Evolutionary conservation across 2,113 vertebrate genomes (phyloP), one percentile per base, ranked within the genome.

Genomic region (Dicerorhinus sumatrensis): DNA sequence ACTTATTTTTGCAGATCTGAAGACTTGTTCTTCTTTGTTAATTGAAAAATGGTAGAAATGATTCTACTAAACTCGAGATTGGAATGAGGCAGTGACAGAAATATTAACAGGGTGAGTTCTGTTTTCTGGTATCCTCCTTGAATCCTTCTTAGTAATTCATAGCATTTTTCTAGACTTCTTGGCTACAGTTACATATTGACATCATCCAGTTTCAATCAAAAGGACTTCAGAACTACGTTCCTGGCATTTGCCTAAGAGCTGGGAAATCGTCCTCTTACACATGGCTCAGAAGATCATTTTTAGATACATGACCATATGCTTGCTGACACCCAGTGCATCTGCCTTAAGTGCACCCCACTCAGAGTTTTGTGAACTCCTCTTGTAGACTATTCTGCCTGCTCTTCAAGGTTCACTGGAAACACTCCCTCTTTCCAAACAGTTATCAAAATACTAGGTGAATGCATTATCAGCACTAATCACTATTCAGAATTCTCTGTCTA

Each of bases 161-260:
- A 58, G 8, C 23, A 58, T 79, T 97, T 90, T 96, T 76, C 36
- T 85, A 73, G 58, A 70, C 18, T 90, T 87, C 31, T 81, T 96
- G 60, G 56, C 84, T 70, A 51, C 13, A 79, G 42, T 60, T 46
- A 81, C 23, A 65, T 54, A 54, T 33, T 90, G 77, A 70, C 14
- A 39, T 62, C 48, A 91, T 89, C 56, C 27, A 54, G 14, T 72
- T 12, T 72, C 81, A 95, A 39, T 88, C 20, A 85, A 67, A 65
- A 25, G 80, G 36, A 80, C 62, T 70, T 31, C 16, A 54, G 20
- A 33, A 48, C 27, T 65, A 10, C 16, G 86, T 91, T 91, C 67
- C 51, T 39, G 51, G 69, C 63, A 82, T 75, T 81, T 6, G 56
- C 25, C 27, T 77, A 46, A 39, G 63, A 92, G 8, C 84, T 72